Evolutionary conservation across 2,113 vertebrate genomes (phyloP).

Genomic region (Eudyptes chrysolophus): DNA sequence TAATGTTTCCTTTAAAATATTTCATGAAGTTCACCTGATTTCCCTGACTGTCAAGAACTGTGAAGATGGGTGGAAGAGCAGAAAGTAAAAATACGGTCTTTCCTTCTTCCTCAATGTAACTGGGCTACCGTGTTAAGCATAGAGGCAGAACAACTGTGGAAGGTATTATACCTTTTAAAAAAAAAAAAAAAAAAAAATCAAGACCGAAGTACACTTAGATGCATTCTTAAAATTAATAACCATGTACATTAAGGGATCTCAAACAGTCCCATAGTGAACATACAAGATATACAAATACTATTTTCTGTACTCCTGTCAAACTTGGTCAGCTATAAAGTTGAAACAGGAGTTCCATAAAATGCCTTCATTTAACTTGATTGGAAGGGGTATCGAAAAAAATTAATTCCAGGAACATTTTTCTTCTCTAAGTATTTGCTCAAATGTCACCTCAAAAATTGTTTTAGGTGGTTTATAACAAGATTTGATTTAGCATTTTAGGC

Average conservation of each 20-base stretch:
- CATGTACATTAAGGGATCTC: neutral
- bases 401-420: slow-evolving; percentile 27
- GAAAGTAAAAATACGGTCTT: neutral
- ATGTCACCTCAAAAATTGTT: slow-evolving; percentile 11
- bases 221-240: slow-evolving; percentile 7
- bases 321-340: slow-evolving; percentile 28
- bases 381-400: slow-evolving; percentile 35
- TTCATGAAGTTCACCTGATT: neutral
- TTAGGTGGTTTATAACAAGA: slow-evolving; percentile 39
- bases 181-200: neutral
- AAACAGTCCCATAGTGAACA: neutral
- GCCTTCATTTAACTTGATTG: slow-evolving; percentile 49
- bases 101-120: neutral
- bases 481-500: slow-evolving; percentile 13
- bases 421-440: slow-evolving; percentile 38
- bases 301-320: slow-evolving; percentile 28
- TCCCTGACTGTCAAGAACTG: neutral
- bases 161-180: neutral
- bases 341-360: slow-evolving; percentile 44
- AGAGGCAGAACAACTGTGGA: neutral
- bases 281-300: neutral
- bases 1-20: neutral
- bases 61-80: neutral
- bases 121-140: neutral
- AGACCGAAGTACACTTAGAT: neutral